A percentile compares a stretch with the other conserved stretches of the same genome.
Conservation (phyloP, 2,888 invertebrate genomes). For the Emesis furor region DNA sequence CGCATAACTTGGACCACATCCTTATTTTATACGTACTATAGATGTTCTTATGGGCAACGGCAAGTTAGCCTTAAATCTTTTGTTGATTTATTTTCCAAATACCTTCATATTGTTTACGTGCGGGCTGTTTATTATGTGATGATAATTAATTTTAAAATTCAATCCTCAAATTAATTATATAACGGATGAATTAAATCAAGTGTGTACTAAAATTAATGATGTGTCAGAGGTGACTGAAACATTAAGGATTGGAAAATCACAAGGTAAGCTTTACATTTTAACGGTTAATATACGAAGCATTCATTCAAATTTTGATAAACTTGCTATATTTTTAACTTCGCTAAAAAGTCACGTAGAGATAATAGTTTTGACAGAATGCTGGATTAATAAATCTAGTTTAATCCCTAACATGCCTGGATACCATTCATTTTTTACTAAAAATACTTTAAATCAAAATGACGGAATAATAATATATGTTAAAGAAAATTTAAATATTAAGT, state of each 20-base stretch:
- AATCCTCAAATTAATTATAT: background rate
- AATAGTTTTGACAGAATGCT: background rate
- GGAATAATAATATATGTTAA: background rate
- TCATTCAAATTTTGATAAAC: background rate
- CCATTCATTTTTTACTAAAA: background rate
- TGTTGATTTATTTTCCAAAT: background rate
- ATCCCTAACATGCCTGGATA: background rate
- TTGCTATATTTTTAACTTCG: background rate
- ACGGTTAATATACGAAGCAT: background rate
- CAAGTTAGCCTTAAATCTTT: background rate
- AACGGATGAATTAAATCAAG: background rate
- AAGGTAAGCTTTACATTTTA: background rate
- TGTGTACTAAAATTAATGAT: background rate
- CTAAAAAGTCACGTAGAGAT: background rate
- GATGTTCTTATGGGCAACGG: background rate
- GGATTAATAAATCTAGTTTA: background rate
- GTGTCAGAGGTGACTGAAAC: background rate
- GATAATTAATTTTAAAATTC: background rate
- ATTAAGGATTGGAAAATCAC: background rate
- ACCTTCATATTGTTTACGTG: background rate
- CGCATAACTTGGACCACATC: background rate
- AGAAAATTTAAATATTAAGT: background rate
- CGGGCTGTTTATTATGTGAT: background rate
- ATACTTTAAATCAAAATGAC: background rate
- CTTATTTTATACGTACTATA: background rate